phyloP scores from a whole-genome alignment of 2,888 invertebrate genomes.

The Drosophila planitibia region DNA sequence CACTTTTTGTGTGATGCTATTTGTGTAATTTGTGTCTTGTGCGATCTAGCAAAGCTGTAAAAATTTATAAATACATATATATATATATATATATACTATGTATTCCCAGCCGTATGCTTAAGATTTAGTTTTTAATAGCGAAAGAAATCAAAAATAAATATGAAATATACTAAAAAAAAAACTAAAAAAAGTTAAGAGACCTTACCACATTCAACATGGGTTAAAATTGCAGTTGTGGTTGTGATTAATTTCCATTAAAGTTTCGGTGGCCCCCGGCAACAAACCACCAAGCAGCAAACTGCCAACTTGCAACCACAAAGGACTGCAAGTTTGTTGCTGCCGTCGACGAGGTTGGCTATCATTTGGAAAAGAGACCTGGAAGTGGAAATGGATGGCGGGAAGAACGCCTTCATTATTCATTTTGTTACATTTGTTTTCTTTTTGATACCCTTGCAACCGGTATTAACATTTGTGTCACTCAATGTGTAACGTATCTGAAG shows the following conservation, averaged over 20 bases:
- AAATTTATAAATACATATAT: conserved; percentile 39
- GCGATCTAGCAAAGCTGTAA: conserved; percentile 73
- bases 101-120: conserved; percentile 41
- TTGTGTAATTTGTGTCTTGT: conserved; percentile 52
- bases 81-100: conserved; percentile 13
- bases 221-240: conserved; percentile 60
- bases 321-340: conserved; percentile 34
- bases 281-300: conserved; percentile 18
- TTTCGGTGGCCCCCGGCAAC: conserved; percentile 35
- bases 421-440: conserved; percentile 38
- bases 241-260: conserved; percentile 71
- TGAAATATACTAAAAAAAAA: conserved; percentile 35
- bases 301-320: conserved; percentile 33
- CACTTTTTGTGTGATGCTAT: conserved; percentile 73
- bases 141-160: conserved; percentile 74
- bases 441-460: conserved; percentile 17
- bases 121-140: conserved; percentile 74
- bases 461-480: conserved; percentile 29
- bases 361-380: conserved; percentile 43
- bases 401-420: conserved; percentile 83
- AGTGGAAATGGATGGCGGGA: conserved; percentile 82
- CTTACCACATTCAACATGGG: conserved; percentile 29
- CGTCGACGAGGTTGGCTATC: conserved; percentile 22
- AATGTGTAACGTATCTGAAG: conserved; percentile 7
- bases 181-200: conserved; percentile 10